These are phyloP conservation scores for Chelon auratus DNA, from an alignment of 2,797 vertebrate species.

Conservation along the genomic window DNA sequence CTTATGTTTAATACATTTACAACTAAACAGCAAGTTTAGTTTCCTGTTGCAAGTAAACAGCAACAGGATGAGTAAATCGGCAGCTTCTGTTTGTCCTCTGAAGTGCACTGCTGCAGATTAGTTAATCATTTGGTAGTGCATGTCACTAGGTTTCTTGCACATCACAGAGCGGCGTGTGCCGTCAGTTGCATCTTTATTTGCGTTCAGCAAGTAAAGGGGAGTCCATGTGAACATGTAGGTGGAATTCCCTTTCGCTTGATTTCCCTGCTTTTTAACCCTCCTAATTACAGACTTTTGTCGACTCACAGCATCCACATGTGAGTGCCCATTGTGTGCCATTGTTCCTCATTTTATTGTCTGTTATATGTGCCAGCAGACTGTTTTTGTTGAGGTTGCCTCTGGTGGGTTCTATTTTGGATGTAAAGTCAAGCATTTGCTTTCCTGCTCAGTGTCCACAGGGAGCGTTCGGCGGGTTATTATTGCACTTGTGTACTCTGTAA, in stretches of 20 bases:
- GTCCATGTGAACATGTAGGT: constrained; percentile 1
- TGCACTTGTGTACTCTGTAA: constrained; percentile 77
- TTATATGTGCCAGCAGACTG: constrained; percentile 55
- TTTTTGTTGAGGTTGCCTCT: constrained; percentile 71
- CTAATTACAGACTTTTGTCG: constrained; percentile 47
- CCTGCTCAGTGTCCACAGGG: constrained; percentile 75
- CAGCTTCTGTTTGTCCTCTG: constrained; percentile 25
- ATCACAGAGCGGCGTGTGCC: neutral
- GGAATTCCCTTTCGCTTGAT: constrained; percentile 30
- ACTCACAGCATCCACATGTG: constrained; percentile 50
- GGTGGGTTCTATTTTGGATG: constrained; percentile 78
- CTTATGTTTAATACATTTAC: neutral
- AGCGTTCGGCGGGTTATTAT: constrained; percentile 75
- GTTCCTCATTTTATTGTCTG: constrained; percentile 64
- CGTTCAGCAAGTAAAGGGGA: constrained; percentile 9
- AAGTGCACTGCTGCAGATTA: constrained; percentile 24
- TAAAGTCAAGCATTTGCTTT: constrained; percentile 75
- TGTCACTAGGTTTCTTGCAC: constrained; percentile 11
- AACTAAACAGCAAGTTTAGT: neutral
- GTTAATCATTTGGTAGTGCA: constrained; percentile 33
- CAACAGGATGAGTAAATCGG: constrained; percentile 9
- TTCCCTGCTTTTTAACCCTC: constrained; percentile 36
- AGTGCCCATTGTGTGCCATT: constrained; percentile 50
- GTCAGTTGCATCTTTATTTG: constrained; percentile 26
- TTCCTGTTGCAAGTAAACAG: constrained; percentile 12